Conservation (phyloP, 2,888 invertebrate genomes). For the Latheticus oryzae region DNA sequence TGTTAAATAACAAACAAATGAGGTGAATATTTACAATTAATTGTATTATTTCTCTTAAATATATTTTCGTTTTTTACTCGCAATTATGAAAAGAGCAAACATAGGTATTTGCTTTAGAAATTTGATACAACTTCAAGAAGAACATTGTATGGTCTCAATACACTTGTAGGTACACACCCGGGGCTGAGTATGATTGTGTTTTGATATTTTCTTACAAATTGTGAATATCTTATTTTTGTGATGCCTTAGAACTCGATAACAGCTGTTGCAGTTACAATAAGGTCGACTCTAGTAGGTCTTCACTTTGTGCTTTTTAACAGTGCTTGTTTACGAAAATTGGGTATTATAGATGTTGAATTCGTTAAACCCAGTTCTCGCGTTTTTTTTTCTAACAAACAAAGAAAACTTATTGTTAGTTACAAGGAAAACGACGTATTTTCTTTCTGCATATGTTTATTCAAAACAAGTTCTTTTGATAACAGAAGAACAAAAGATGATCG, state of each 20-base stretch:
- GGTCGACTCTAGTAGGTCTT: conserved; percentile 38
- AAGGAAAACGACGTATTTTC: conserved; percentile 14
- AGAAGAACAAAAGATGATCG: too few species aligned
- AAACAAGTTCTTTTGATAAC: too few species aligned
- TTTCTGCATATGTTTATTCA: neutral
- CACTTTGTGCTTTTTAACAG: conserved; percentile 42
- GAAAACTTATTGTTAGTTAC: conserved; percentile 25
- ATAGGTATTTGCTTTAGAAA: conserved; percentile 40
- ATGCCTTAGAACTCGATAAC: conserved; percentile 45
- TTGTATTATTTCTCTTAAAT: too few species aligned
- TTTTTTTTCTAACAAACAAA: conserved; percentile 10
- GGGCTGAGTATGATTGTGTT: conserved; percentile 43
- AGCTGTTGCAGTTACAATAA: conserved; percentile 40
- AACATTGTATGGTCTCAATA: conserved; percentile 40
- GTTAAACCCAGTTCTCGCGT: conserved; percentile 37
- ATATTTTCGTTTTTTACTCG: neutral
- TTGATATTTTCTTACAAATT: conserved; percentile 46
- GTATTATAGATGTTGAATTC: conserved; percentile 40
- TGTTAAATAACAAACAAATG: too few species aligned
- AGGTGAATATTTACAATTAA: too few species aligned
- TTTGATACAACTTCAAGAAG: conserved; percentile 38
- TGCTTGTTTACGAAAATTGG: conserved; percentile 46
- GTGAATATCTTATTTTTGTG: conserved; percentile 44
- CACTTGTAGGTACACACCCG: conserved; percentile 37
- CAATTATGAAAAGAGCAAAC: conserved; percentile 35